Evolutionary conservation across 2,797 vertebrate species (phyloP), one percentile per base, ranked within the genome.

Genomic region (Antrozous pallidus): DNA sequence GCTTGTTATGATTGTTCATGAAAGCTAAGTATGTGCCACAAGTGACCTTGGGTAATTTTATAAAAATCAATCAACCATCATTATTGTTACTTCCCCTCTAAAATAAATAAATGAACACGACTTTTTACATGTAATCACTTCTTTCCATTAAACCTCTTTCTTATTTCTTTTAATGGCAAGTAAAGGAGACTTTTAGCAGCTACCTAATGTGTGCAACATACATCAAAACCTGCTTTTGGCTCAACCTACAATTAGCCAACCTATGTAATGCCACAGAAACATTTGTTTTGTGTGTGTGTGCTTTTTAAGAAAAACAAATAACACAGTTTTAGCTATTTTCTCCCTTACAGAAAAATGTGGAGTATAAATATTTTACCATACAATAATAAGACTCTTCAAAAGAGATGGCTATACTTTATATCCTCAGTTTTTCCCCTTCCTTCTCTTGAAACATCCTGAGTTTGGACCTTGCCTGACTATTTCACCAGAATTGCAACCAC

Each of bases 11-110:
- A 97, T 97, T 98, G 96, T 96, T 74, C 96, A 97, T 98, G 97
- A 98, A 98, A 98, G 97, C 91, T 90, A 92, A 97, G 58, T 83
- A 77, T 92, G 96, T 97, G 98, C 98, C 97, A 97, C 96, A 97
- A 96, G 94, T 98, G 97, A 98, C 98, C 98, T 98, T 97, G 96
- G 94, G 97, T 97, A 98, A 98, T 98, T 98, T 97, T 98, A 97
- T 94, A 98, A 98, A 98, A 98, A 98, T 98, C 98, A 98, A 98
- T 98, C 98, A 98, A 98, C 96, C 96, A 96, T 97, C 98, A 98
- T 98, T 98, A 98, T 97, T 97, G 97, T 97, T 97, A 97, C 97
- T 97, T 98, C 95, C 95, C 95, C 93, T 97, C 97, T 93, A 98
- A 98, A 96, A 97, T 94, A 96, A 95, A 94, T 89, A 98, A 98